A percentile compares a stretch with the other conserved stretches of the same genome.
These are phyloP conservation scores for Physocephala rufipes DNA, from an alignment of 2,888 invertebrate genomes.

Conservation along the genomic window DNA sequence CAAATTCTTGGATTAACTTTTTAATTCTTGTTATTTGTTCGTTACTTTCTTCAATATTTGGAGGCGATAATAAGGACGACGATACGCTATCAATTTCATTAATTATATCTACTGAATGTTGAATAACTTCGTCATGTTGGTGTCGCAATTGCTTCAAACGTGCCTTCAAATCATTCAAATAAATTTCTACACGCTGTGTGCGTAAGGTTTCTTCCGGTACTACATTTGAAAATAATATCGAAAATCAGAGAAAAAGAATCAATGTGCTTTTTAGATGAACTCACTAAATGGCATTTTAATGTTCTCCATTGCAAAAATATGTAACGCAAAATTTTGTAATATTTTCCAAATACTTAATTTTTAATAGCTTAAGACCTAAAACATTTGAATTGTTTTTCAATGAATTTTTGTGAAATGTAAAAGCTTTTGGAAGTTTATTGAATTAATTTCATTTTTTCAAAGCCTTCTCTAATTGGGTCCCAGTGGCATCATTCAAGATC, in stretches of 20 bases:
- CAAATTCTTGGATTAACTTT: conserved; percentile 53
- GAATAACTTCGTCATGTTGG: conserved; percentile 50
- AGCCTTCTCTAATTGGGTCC: neutral
- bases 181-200: conserved; percentile 49
- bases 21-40: conserved; percentile 48
- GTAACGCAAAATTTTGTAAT: conserved; percentile 26
- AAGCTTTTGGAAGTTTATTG: neutral
- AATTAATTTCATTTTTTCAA: neutral
- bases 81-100: conserved; percentile 54
- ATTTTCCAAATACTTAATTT: conserved; percentile 6
- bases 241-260: neutral
- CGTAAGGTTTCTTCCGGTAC: conserved; percentile 44
- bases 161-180: conserved; percentile 50
- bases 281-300: conserved; percentile 42
- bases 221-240: neutral
- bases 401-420: neutral
- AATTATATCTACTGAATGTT: conserved; percentile 50
- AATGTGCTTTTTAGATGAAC: neutral
- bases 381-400: neutral
- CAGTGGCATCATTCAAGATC: no score
- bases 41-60: neutral
- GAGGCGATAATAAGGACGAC: conserved; percentile 38
- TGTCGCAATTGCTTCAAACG: conserved; percentile 48
- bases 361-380: neutral
- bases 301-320: conserved; percentile 39